A percentile compares a stretch with the other conserved stretches of the same genome.
Conservation (phyloP, 2,888 invertebrate species). For the Ophion costatus region DNA sequence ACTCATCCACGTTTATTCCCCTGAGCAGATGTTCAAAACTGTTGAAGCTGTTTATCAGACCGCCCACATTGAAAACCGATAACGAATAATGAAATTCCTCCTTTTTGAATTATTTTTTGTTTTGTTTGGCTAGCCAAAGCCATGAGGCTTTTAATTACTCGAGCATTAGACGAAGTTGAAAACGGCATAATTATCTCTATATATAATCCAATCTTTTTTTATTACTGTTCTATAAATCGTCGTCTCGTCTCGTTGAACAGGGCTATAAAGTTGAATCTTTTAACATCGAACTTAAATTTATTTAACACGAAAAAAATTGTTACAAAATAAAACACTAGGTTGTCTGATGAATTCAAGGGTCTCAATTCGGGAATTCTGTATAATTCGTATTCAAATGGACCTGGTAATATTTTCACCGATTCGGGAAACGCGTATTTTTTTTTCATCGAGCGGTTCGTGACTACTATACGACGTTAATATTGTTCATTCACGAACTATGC, state of each 20-base stretch:
- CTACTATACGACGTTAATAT: neutral
- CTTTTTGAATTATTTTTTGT: neutral
- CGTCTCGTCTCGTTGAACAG: neutral
- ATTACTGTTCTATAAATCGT: too few species aligned
- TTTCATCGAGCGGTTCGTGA: too few species aligned
- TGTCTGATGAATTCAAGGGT: neutral
- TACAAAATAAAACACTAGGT: neutral
- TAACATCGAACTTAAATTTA: neutral
- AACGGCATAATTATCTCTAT: too few species aligned
- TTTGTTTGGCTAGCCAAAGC: neutral
- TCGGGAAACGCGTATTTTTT: too few species aligned
- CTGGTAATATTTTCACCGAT: too few species aligned
- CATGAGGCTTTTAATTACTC: neutral
- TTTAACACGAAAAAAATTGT: neutral
- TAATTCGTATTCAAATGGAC: too few species aligned
- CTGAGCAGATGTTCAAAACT: constrained; percentile 48
- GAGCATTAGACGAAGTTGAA: too few species aligned
- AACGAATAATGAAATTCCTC: neutral
- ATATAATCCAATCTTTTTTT: too few species aligned
- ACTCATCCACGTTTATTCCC: constrained; percentile 1
- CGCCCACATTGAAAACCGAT: constrained; percentile 41
- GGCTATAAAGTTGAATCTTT: neutral
- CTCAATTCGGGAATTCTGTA: neutral
- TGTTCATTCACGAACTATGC: neutral
- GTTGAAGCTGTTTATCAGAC: constrained; percentile 28